Evolutionary conservation across 2,888 invertebrate species (phyloP), one percentile per base, ranked within the genome.

Genomic region (Chrysodeixis includens): DNA sequence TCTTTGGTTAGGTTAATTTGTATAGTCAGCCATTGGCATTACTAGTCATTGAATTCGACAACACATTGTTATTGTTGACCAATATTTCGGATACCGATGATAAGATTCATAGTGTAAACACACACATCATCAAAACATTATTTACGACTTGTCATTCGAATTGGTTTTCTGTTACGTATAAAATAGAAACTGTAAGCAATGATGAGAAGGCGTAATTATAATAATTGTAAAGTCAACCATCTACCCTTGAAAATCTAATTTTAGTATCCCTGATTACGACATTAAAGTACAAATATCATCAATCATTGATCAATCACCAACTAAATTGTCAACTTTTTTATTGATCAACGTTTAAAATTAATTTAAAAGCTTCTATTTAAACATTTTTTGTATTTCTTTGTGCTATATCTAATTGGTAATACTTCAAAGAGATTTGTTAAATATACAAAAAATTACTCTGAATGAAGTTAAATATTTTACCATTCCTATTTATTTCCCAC

Each of bases 221-320:
- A 3, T 6, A 18, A 20, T 20, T 16, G 3, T 18, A 9, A 2
- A 2, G 6, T 35, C 16, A 5, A 16, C 35, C 0, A 18, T 9
- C 49, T 12, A 8, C n/a, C 22, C 26, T 52, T 32, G n/a, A 12
- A 20, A 52, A 30, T 56, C 16, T 59, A 54, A 59, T 54, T 62
- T 65, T 46, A 59, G 52, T 1, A 9, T 26, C 14, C 32, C 16
- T 53, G 30, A 53, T 59, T 51, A 22, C 14, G 10, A 49, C 32
- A 62, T 46, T 76, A 71, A 71, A 14, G 8, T 52, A 30, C 44
- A 60, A 59, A 18, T 20, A 44, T 20, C 44, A 76, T 76, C 57
- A 76, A 68, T 68, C 73, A 76, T 35, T 22, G 12, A 10, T n/a
- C 52, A 70, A 74, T 74, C 40, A 76, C 26, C 56, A 16, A 22